Base-by-base conservation (phyloP, 2,888 invertebrate species). In the Apodemia hepburni region DNA sequence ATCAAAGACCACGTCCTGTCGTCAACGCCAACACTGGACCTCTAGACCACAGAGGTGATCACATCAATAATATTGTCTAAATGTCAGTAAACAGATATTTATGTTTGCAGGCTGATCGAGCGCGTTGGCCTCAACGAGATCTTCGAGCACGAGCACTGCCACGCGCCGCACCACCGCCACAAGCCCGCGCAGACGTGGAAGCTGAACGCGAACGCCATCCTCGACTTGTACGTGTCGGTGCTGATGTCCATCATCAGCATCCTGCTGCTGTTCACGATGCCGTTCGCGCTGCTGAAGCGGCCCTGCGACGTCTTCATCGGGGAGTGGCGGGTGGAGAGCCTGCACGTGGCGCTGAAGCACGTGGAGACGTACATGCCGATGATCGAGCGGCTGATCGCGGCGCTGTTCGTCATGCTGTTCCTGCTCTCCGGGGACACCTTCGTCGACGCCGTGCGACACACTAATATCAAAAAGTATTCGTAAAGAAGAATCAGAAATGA, bases 201-300 rank as follows among this genome's bases (percentile, higher is more conserved):
- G 22, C 51, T 54, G 51, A 54, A 54, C 51, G 51, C 61, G 3
- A 61, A 61, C 47, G 58, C 61, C 15, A 45, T 18, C 1, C 47
- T 61, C 15, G 61, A 61, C 33, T 18, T 81, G 0, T 76, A 70
- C 49, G 65, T 84, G 3, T 83, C 84, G 0, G 62, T 69, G 1
- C 58, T 85, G 27, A 71, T 82, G 51, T 80, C 84, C 0, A 0
- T 81, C 7, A 72, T 84, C 8, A 68, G 71, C 7, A 64, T 75
- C 0, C 51, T 84, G 7, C 61, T 81, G 0, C 78, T 77, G 61
- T 17, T 83, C 0, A 75, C 82, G 0, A 75, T 85, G 61, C 85
- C 85, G 0, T 81, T 74, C 12, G 75, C 66, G 0, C 62, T 69
- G 0, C 49, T 85, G 33, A 72, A 80, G 17, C 64, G 68, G 2